These are phyloP conservation scores for Latrodectus elegans DNA, from an alignment of 2,888 invertebrate species.

Conservation along the genomic window DNA sequence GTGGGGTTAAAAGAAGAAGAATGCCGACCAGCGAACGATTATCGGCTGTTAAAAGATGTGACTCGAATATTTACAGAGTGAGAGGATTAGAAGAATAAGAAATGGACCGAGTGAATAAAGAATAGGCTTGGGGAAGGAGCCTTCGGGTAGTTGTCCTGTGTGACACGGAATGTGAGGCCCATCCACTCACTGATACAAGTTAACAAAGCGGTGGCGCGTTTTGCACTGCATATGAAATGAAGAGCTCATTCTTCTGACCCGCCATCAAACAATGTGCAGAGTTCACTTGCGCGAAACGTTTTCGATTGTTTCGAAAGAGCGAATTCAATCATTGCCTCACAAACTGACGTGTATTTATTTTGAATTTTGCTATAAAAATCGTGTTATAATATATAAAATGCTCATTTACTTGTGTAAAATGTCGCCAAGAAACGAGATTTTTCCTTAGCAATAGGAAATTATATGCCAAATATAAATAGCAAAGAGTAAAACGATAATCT, in stretches of 20 bases:
- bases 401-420: no score
- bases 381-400: no score
- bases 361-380: no score
- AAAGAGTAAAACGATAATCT: no score
- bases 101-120: slow-evolving; percentile 28
- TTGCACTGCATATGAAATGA: slow-evolving; percentile 48
- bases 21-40: slow-evolving; percentile 40
- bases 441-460: no score
- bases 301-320: no score
- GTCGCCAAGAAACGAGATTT: no score
- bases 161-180: slow-evolving; percentile 53
- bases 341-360: no score
- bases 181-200: slow-evolving; percentile 52
- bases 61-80: slow-evolving; percentile 39
- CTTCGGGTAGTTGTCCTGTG: slow-evolving; percentile 45
- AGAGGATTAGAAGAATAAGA: slow-evolving; percentile 18
- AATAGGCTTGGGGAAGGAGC: slow-evolving; percentile 39
- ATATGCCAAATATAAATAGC: no score
- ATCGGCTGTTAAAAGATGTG: slow-evolving; percentile 60
- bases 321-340: no score
- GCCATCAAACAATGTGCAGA: background rate
- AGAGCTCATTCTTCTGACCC: slow-evolving; percentile 46
- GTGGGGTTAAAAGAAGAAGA: background rate
- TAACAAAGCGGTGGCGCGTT: slow-evolving; percentile 39
- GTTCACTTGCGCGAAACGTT: no score